phyloP scores from a whole-genome alignment of 1,140 invertebrate genomes.

The Stegodyphus mimosarum region DNA sequence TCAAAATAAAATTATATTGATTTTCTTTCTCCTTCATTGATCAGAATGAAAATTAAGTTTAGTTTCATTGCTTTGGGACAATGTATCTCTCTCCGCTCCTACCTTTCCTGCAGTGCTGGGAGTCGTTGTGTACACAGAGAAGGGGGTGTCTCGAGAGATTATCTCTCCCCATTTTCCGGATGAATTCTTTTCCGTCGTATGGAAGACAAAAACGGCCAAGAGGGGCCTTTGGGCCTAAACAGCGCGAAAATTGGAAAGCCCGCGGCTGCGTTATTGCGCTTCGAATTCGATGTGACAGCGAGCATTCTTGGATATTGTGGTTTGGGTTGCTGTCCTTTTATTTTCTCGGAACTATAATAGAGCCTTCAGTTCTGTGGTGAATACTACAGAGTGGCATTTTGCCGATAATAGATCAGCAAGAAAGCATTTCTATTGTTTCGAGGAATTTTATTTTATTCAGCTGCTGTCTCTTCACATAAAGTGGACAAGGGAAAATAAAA shows the following conservation, averaged over 20 bases:
- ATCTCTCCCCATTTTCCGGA: conserved; percentile 52
- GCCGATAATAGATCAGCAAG: too few relatives aligned
- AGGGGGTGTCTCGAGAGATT: conserved; percentile 35
- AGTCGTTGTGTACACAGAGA: conserved; percentile 1
- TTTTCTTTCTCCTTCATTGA: conserved; percentile 6
- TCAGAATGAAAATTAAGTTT: conserved; percentile 52
- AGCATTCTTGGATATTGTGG: neutral
- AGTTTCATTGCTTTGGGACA: neutral
- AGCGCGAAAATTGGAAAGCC: conserved; percentile 48
- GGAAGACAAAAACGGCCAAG: conserved; percentile 4
- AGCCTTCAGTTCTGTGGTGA: too few relatives aligned
- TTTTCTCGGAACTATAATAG: too few relatives aligned
- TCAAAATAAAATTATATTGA: too few relatives aligned
- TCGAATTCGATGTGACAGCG: conserved; percentile 38
- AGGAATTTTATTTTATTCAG: too few relatives aligned
- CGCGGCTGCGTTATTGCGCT: conserved; percentile 35
- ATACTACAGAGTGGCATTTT: too few relatives aligned
- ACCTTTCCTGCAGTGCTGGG: neutral
- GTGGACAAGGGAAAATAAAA: too few relatives aligned
- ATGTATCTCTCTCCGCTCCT: neutral
- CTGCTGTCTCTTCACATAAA: too few relatives aligned
- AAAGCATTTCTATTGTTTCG: too few relatives aligned
- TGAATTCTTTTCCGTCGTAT: conserved; percentile 32
- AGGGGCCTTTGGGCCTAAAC: conserved; percentile 4
- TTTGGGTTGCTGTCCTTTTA: neutral